Evolutionary conservation across 1,140 invertebrate genomes (phyloP).

Genomic region (Apis florea): DNA sequence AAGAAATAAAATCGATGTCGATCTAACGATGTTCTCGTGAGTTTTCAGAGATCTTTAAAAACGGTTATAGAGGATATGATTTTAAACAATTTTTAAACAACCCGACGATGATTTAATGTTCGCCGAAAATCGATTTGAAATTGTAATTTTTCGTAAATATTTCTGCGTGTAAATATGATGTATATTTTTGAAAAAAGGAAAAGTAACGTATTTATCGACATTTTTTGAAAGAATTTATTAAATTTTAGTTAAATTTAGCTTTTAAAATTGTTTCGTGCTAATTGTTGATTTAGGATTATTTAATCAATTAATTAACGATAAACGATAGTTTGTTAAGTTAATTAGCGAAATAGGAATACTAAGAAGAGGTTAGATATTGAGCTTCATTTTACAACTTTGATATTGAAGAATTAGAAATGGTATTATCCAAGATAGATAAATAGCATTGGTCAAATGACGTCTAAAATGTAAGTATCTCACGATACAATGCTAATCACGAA

Average conservation of each 20-base stretch:
- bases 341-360: background rate
- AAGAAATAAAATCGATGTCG: too few species aligned
- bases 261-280: too few species aligned
- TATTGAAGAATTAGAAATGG: background rate
- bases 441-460: too few species aligned
- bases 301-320: slow-evolving; percentile 21
- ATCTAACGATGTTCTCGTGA: too few species aligned
- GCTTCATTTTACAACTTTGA: background rate
- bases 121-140: too few species aligned
- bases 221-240: background rate
- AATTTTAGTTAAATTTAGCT: slow-evolving; percentile 1
- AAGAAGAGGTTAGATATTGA: background rate
- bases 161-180: background rate
- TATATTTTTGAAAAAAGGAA: background rate
- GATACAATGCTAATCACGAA: slow-evolving; percentile 11
- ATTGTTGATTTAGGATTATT: slow-evolving; percentile 29
- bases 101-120: too few species aligned
- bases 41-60: too few species aligned
- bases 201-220: background rate
- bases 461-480: background rate
- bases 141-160: too few species aligned
- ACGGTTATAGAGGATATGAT: too few species aligned
- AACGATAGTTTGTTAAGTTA: slow-evolving; percentile 17
- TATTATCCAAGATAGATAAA: background rate
- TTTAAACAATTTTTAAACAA: too few species aligned